phyloP scores from a whole-genome alignment of 1,140 invertebrate species.

The Apis florea region DNA sequence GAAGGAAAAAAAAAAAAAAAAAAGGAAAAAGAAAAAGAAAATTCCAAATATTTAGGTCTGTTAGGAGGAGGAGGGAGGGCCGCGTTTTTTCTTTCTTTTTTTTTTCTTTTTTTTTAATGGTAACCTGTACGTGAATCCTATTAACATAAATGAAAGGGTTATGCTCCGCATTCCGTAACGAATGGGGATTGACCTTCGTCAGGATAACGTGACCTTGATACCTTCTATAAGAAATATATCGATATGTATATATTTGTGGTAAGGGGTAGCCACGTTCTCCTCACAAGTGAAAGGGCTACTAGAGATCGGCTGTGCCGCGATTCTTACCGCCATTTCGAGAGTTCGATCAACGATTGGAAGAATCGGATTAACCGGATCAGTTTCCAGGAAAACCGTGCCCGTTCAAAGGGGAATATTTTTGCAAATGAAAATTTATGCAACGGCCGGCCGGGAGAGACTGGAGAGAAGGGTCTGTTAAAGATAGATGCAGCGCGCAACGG shows the following conservation, averaged over 20 bases:
- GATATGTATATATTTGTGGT: slow-evolving; percentile 17
- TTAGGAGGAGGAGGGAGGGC: slow-evolving; percentile 5
- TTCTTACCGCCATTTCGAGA: slow-evolving; percentile 18
- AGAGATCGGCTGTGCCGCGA: slow-evolving; percentile 26
- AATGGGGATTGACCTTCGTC: slow-evolving; percentile 60
- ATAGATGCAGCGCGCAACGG: slow-evolving; percentile 45
- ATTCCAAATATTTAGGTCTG: slow-evolving; percentile 43
- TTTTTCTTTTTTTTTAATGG: slow-evolving; percentile 27
- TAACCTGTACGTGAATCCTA: slow-evolving; percentile 36
- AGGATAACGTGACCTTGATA: slow-evolving; percentile 54
- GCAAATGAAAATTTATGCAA: slow-evolving; percentile 19
- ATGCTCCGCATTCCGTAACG: slow-evolving; percentile 37
- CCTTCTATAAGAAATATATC: slow-evolving; percentile 42
- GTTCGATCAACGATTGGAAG: slow-evolving; percentile 2
- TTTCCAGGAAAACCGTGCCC: neutral
- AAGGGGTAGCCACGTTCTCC: slow-evolving; percentile 50
- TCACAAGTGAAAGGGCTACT: slow-evolving; percentile 59
- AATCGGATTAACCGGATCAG: neutral
- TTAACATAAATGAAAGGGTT: slow-evolving; percentile 64
- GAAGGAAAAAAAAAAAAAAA: neutral
- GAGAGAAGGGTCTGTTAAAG: slow-evolving; percentile 46
- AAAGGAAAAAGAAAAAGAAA: neutral
- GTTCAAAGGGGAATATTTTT: neutral
- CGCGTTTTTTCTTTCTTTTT: no score
- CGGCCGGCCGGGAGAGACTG: neutral